Base-by-base conservation (phyloP, 2,113 vertebrate genomes). In the Lepisosteus osseus region DNA sequence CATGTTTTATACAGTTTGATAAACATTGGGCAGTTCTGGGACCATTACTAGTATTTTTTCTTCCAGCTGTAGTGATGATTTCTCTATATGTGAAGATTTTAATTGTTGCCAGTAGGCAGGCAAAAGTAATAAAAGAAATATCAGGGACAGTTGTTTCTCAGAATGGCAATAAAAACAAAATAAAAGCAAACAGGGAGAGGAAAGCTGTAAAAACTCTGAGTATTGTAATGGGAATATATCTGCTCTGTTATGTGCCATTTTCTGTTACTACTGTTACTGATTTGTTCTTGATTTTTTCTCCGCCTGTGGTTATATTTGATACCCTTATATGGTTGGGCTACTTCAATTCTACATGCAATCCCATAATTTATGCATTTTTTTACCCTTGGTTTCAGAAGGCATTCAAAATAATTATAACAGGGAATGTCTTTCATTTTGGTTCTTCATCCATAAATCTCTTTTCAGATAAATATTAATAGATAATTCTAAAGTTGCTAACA, bases 161-260 rank as follows among this genome's bases (percentile, higher is more conserved):
- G 41, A 45, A 65, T 43, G 70, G 42, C n/a, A 72, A 72, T 29
- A 72, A 44, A 72, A 65, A 17, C 6, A 15, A 45, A 65, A 65
- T 43, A 3, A 40, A 12, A 3, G 42, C n/a, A 56, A 65, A 55
- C 9, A 65, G 15, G 54, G 63, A 72, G 7, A 14, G 12, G 7
- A 72, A 57, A 54, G 17, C 71, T 44, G 54, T 47, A 12, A 72
- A 72, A 65, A 66, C 71, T 11, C 29, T 72, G n/a, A 47, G 71
- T 8, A 66, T 72, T 44, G 54, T 72, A 4, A 72, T 72, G 6
- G 63, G 71, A 8, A 40, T 67, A 43, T 72, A 54, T 40, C n/a
- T 66, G 4, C 44, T 56, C 43, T 72, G 61, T 29, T 72, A 63
- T 45, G 6, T 66, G 42, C 62, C 71, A 42, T 66, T 65, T 29